Base-by-base conservation (phyloP, 2,113 vertebrate genomes). In the Mungos mungo region DNA sequence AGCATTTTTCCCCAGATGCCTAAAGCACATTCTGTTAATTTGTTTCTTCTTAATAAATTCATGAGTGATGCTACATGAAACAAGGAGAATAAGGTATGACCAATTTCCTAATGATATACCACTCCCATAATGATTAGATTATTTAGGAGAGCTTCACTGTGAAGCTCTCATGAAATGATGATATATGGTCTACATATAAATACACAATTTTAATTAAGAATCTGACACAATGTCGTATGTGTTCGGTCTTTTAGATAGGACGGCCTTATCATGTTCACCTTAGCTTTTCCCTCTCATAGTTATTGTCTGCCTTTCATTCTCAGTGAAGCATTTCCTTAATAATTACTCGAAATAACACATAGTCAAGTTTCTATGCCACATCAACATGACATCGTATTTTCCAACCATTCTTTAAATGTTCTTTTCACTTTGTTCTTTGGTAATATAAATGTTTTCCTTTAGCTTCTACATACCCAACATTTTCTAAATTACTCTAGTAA, bases 401-500 rank as follows among this genome's bases (percentile, higher is more conserved):
- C 87, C 16, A 21, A 12, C 23, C 5, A 41, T 31, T 76, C 21
- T 66, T 50, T 60, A 66, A 45, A 38, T 79, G 4, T 18, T 60
- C 60, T 54, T 52, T 47, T 54, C n/a, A 45, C 25, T n/a, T 82
- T 84, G 16, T 38, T 77, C 33, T 90, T 47, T 41, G 6, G 7
- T 47, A 93, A 95, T 38, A 41, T 68, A 60, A 68, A 54, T 96
- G 23, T 7, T 82, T 77, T 89, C 2, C 23, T 80, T 90, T 90
- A 63, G 13, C 10, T 88, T 95, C 83, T 80, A 68, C 27, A 7
- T 50, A 13, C 72, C 5, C 41, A 47, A 18, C 72, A 60, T 85
- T 93, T 93, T 94, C 47, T 89, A 91, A 89, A 76, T 89, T 92
- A 45, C 31, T 93, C 13, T 57, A 86, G 38, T 71, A 35, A 12